These are phyloP conservation scores for Oasisia sp. DNA, from an alignment of 2,888 invertebrate genomes.

Conservation along the genomic window DNA sequence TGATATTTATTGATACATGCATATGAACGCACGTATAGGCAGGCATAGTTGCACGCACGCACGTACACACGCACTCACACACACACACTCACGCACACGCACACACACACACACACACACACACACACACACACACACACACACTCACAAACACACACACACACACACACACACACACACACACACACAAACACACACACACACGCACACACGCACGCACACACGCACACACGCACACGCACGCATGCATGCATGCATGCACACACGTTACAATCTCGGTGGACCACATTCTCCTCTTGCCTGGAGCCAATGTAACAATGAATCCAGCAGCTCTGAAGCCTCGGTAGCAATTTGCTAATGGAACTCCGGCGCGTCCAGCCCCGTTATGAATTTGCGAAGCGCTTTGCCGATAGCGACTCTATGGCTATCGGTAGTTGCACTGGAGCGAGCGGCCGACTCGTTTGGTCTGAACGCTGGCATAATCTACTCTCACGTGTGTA, in stretches of 20 bases:
- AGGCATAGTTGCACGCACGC: not conserved
- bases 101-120: not conserved
- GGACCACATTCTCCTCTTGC: not conserved
- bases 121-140: not conserved
- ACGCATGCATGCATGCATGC: not conserved
- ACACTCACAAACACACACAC: not conserved
- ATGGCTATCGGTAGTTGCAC: not conserved
- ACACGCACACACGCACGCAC: not conserved
- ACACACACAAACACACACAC: not conserved
- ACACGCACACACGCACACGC: not conserved
- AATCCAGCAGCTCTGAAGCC: not conserved
- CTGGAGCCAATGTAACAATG: not conserved
- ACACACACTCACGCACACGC: not conserved
- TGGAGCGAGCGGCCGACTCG: not conserved
- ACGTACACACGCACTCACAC: not conserved
- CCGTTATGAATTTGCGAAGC: not conserved
- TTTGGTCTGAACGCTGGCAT: no score
- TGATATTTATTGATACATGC: no score
- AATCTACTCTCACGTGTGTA: not conserved
- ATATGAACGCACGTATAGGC: not conserved
- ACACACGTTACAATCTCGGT: not conserved
- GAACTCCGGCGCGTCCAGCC: not conserved
- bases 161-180: not conserved
- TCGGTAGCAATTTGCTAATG: not conserved
- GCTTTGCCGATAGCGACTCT: conserved; percentile 5